phyloP scores from a whole-genome alignment of 2,113 vertebrate species.

The Campylomormyrus numenius region DNA sequence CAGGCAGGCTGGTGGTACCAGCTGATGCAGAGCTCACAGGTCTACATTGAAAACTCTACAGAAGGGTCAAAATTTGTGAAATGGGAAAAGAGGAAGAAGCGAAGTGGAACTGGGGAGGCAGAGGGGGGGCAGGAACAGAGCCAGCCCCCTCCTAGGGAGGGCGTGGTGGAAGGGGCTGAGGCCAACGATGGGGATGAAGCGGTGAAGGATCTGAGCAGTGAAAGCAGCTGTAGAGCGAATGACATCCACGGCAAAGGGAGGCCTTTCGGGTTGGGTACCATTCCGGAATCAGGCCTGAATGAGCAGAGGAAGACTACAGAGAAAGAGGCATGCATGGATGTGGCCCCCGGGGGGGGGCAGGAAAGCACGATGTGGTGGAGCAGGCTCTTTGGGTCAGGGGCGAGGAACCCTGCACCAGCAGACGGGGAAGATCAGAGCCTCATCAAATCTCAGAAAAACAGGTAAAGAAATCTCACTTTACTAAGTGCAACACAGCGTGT shows the following conservation, averaged over 20 bases:
- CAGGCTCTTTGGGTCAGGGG: conserved; percentile 59
- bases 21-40: conserved; percentile 96
- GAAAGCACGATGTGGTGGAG: conserved; percentile 57
- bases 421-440: conserved; percentile 41
- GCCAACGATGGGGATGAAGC: not conserved
- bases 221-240: conserved; percentile 22
- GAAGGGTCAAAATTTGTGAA: conserved; percentile 73
- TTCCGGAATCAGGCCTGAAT: conserved; percentile 64
- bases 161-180: conserved; percentile 56
- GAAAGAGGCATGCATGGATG: conserved; percentile 36
- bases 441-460: conserved; percentile 52
- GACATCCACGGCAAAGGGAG: conserved; percentile 43
- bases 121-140: conserved; percentile 47
- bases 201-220: conserved; percentile 23
- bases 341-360: conserved; percentile 50
- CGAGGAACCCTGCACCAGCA: conserved; percentile 33
- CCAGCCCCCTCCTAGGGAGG: conserved; percentile 71
- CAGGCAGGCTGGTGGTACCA: conserved; percentile 98
- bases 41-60: conserved; percentile 80
- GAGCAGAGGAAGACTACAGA: conserved; percentile 67
- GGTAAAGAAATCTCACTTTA: conserved; percentile 48
- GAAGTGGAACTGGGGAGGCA: conserved; percentile 16
- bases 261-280: conserved; percentile 74
- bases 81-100: conserved; percentile 62
- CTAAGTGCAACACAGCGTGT: not conserved